Evolutionary conservation across 2,888 invertebrate genomes (phyloP).

Genomic region (Standfussiana lucernea): DNA sequence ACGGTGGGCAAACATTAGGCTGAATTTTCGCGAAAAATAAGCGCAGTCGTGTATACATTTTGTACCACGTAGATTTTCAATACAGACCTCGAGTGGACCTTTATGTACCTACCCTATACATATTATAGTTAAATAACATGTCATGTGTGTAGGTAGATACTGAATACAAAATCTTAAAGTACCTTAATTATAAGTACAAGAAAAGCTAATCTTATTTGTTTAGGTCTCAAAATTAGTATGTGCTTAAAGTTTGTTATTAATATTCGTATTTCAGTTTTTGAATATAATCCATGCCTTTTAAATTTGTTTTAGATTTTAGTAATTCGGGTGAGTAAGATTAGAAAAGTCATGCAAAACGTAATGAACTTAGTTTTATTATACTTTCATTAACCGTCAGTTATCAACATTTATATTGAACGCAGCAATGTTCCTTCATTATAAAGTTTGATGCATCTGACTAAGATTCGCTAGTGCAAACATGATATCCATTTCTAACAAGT

Average conservation of each 20-base stretch:
- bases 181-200: too few relatives aligned
- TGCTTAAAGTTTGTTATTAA: background rate
- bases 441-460: slow-evolving; percentile 34
- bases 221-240: background rate
- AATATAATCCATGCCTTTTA: background rate
- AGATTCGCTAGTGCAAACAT: slow-evolving; percentile 42
- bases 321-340: slow-evolving; percentile 42
- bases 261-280: background rate
- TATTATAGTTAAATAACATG: too few relatives aligned
- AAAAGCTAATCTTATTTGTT: background rate
- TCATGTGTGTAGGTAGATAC: too few relatives aligned
- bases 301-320: slow-evolving; percentile 22
- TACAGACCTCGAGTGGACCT: too few relatives aligned
- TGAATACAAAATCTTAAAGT: too few relatives aligned
- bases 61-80: too few relatives aligned
- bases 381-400: slow-evolving; percentile 53
- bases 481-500: slow-evolving; percentile 20
- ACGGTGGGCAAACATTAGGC: background rate
- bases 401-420: slow-evolving; percentile 53
- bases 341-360: slow-evolving; percentile 53
- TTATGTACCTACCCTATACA: too few relatives aligned
- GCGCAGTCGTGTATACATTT: too few relatives aligned
- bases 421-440: slow-evolving; percentile 37
- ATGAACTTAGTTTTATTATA: slow-evolving; percentile 56
- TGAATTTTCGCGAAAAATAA: too few relatives aligned